Base-by-base conservation (phyloP, 2,113 vertebrate genomes). In the Ptyas mucosa region DNA sequence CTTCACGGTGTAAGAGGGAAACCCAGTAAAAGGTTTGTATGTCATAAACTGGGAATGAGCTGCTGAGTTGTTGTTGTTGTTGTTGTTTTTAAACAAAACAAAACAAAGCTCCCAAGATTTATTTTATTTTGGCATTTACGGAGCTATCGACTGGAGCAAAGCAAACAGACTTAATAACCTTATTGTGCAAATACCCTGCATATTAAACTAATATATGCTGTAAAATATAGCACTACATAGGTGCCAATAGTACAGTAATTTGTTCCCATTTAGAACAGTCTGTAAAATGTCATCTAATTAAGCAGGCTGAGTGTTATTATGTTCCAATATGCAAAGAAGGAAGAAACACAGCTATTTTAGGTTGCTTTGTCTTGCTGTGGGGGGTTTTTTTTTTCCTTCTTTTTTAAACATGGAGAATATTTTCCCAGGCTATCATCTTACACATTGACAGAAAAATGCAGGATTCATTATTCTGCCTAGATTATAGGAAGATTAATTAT, bases 121-220 rank as follows among this genome's bases (percentile, higher is more conserved):
- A 24, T 52, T 94, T 91, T 89, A 53, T 93, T 90, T 93, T 89
- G 96, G 94, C 93, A 91, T 95, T 95, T 94, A 93, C 93, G 39
- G n/a, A 95, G 51, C 88, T 81, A 90, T 85, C 90, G 90, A 29
- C 54, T 29, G 81, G 93, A 96, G 95, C 86, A 91, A 64, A 7
- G 49, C 75, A 95, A 95, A 94, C n/a, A 86, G 93, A 95, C 43
- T 57, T 46, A 81, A 10, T 29, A 24, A 89, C 8, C 29, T 81
- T 93, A 49, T 89, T 94, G 91, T 85, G 92, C 75, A 64, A 93
- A 90, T 90, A 87, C n/a, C 34, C 89, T 86, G 92, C 75, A 64
- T 61, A 93, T 93, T 64, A 90, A 90, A 87, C 89, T 87, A 93
- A 86, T 90, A 57, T 24, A 15, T 43, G 2, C 75, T 86, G 9